Conservation (phyloP, 2,113 vertebrate species). For the Paramormyrops kingsleyae region DNA sequence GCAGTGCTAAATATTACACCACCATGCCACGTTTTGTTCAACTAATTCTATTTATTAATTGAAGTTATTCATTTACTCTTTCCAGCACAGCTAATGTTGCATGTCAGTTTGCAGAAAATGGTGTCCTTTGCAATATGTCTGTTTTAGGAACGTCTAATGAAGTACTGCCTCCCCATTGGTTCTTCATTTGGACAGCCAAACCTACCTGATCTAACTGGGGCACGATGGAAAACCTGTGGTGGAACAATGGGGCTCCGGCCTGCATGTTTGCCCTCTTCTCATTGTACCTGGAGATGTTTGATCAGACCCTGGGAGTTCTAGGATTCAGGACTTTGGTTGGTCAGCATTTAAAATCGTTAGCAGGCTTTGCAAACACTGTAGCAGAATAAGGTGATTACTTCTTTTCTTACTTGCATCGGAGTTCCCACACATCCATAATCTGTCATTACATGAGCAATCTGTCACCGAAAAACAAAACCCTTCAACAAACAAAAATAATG, state of each 20-base stretch:
- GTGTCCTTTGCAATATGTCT: not conserved
- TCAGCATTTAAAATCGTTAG: not conserved
- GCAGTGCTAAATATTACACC: too few relatives aligned
- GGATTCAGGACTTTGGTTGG: not conserved
- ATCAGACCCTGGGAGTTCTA: not conserved
- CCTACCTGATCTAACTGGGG: constrained; percentile 58
- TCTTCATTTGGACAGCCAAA: constrained; percentile 65
- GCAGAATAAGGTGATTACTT: not conserved
- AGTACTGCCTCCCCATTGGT: constrained; percentile 14
- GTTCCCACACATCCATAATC: not conserved
- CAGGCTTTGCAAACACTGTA: not conserved
- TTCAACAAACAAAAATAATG: not conserved
- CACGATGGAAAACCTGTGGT: constrained; percentile 51
- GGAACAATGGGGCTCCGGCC: constrained; percentile 46
- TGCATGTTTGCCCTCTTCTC: not conserved
- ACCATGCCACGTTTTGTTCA: not conserved
- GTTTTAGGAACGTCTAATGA: constrained; percentile 18
- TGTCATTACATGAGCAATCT: not conserved
- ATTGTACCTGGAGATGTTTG: not conserved
- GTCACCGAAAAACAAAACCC: not conserved
- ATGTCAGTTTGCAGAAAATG: not conserved
- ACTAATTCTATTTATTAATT: not conserved
- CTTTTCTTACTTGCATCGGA: not conserved
- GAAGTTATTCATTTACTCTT: not conserved
- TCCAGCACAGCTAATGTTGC: not conserved